Percentiles rank a stretch among this genome's conserved stretches.
Evolutionary conservation across 92 coral and sea anemone genomes (phyloP).

Genomic region (Metridium senile): DNA sequence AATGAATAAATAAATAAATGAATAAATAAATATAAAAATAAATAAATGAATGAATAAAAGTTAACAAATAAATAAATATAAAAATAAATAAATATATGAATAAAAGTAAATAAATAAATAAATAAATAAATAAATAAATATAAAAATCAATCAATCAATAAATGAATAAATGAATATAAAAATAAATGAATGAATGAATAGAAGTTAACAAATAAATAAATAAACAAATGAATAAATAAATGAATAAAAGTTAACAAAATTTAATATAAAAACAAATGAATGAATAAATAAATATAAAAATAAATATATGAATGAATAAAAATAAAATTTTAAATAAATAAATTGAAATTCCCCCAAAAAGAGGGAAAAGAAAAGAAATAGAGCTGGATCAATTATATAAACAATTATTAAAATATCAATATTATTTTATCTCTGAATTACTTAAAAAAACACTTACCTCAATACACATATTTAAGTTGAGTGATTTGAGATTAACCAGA

Average conservation of each 20-base stretch:
- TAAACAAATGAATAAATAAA: neutral
- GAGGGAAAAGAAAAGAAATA: neutral
- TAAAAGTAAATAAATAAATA: neutral
- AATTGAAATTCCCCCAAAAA: neutral
- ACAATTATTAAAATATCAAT: neutral
- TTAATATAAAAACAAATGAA: neutral
- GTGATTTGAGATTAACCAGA: conserved; percentile 48
- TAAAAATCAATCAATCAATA: too few species aligned
- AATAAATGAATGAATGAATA: neutral
- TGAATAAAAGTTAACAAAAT: too few species aligned
- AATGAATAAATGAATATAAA: neutral
- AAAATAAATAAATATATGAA: too few species aligned
- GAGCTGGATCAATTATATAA: neutral
- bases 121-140: neutral
- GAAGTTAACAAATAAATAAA: neutral
- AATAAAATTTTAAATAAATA: too few species aligned
- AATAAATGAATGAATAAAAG: neutral
- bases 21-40: neutral
- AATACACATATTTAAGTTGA: conserved; percentile 84
- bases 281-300: neutral
- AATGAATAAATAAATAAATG: too few species aligned
- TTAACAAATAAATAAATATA: too few species aligned
- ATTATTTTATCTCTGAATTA: too few species aligned
- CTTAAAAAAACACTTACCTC: conserved; percentile 54
- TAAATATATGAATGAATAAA: neutral